A percentile compares a stretch with the other conserved stretches of the same genome.
These are phyloP conservation scores for Hippopotamus amphibius DNA, from an alignment of 2,113 vertebrate genomes.

Conservation along the genomic window DNA sequence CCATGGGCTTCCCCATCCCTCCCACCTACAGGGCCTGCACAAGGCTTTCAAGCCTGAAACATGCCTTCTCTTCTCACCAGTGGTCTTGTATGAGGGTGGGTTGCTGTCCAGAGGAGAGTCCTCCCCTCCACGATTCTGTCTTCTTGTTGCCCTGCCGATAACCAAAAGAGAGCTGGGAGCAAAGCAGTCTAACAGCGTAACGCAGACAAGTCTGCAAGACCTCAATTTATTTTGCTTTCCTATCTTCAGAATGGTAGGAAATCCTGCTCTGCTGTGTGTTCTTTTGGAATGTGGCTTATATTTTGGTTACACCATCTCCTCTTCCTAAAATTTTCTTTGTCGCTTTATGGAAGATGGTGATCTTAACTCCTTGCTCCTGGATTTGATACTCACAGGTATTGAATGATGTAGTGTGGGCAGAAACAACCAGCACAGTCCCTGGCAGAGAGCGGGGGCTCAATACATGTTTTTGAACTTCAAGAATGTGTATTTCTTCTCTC, in stretches of 20 bases:
- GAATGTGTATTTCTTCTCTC: not conserved
- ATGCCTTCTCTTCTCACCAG: not conserved
- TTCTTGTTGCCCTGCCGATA: not conserved
- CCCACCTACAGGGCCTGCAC: no score
- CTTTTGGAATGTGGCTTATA: not conserved
- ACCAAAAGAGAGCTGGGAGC: not conserved
- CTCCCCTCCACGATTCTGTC: not conserved
- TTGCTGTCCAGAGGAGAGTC: not conserved
- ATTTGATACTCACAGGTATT: not conserved
- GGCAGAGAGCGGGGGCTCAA: not conserved
- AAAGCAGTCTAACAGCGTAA: not conserved
- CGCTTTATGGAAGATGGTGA: not conserved
- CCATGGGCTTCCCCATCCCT: rapidly evolving
- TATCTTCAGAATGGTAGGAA: rapidly evolving
- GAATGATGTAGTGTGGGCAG: not conserved
- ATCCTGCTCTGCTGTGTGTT: not conserved
- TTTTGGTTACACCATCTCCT: not conserved
- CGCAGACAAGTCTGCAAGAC: not conserved
- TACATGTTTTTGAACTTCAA: not conserved
- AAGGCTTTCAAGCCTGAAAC: not conserved
- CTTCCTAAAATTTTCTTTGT: not conserved
- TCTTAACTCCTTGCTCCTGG: not conserved
- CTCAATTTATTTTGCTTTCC: not conserved
- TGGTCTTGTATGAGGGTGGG: not conserved
- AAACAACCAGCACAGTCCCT: not conserved